A percentile compares a stretch with the other conserved stretches of the same genome.
These are phyloP conservation scores for Conops quadrifasciatus DNA, from an alignment of 2,888 invertebrate genomes.

Conservation along the genomic window DNA sequence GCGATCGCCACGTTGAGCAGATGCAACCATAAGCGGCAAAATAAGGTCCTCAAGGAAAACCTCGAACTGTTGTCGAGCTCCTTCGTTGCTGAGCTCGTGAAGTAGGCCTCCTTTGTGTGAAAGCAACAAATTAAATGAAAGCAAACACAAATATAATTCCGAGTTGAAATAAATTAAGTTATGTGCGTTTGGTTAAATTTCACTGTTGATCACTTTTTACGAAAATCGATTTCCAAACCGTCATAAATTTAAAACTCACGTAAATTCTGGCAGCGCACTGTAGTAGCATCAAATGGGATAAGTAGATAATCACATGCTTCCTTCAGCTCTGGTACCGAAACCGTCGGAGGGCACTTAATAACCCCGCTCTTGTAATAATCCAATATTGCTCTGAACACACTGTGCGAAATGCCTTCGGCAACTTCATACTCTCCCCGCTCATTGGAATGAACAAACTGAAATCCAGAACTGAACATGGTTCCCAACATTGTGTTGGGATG, in stretches of 20 bases:
- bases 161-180: conserved; percentile 1
- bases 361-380: conserved; percentile 93
- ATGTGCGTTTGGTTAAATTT: not conserved
- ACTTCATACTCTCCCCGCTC: conserved; percentile 97
- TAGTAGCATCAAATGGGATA: conserved; percentile 96
- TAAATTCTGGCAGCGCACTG: conserved; percentile 95
- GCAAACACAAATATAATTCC: conserved; percentile 20
- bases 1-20: conserved; percentile 92
- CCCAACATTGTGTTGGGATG: conserved; percentile 99
- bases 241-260: conserved; percentile 70
- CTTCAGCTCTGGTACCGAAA: conserved; percentile 93
- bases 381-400: conserved; percentile 92
- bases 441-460: conserved; percentile 92
- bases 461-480: conserved; percentile 95
- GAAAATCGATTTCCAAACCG: not conserved
- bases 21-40: conserved; percentile 94
- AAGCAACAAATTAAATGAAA: conserved; percentile 7
- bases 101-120: conserved; percentile 78
- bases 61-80: conserved; percentile 97
- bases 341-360: conserved; percentile 94
- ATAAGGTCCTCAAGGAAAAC: conserved; percentile 94
- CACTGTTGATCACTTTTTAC: not conserved
- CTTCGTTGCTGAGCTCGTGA: conserved; percentile 98
- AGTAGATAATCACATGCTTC: conserved; percentile 99
- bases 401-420: conserved; percentile 95